Evolutionary conservation across 1,140 invertebrate genomes (phyloP), one percentile per base, ranked within the genome.

Genomic region (Drosophila aff.): DNA sequence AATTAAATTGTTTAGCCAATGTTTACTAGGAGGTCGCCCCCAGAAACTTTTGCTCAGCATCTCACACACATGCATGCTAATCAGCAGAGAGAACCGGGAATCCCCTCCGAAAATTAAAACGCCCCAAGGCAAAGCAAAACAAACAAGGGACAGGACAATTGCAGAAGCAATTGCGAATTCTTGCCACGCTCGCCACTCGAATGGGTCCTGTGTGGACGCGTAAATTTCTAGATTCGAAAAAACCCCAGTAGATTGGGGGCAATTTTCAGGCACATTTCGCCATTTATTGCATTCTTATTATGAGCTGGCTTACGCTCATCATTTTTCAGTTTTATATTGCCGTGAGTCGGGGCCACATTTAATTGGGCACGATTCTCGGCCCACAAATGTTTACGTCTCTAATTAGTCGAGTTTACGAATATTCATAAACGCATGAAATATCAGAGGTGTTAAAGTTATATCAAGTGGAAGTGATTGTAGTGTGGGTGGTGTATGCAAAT

Each of bases 1-100:
- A 89, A 89, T 89, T 89, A 89, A 89, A 89, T 90, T 89, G 85
- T 89, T 81, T 75, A 41, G 61, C 57, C 68, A 75, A 52, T 87
- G 81, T 81, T 83, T 87, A 44, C 84, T 67, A 47, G 52, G 28
- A 69, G 66, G 46, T 38, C 9, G n/a, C 18, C 36, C 18, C 31
- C 53, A 2, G 5, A 69, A 60, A 60, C 28, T 61, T 50, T 60
- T 31, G n/a, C 43, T 26, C 15, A 6, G 26, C 18, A 5, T 23
- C 72, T 31, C 28, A 44, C 23, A 76, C 47, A 50, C 49, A 33
- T 41, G 63, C 57, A 62, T 81, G 74, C 49, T 68, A 81, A 69
- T 81, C 79, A 71, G 58, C 58, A 59, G 36, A 63, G 68, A 49
- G 47, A 18, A 49, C 4, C 36, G 41, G 53, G 68, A 74, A 49